These are phyloP conservation scores for Pachymerium ferrugineum DNA, from an alignment of 2,888 invertebrate species.

Conservation along the genomic window DNA sequence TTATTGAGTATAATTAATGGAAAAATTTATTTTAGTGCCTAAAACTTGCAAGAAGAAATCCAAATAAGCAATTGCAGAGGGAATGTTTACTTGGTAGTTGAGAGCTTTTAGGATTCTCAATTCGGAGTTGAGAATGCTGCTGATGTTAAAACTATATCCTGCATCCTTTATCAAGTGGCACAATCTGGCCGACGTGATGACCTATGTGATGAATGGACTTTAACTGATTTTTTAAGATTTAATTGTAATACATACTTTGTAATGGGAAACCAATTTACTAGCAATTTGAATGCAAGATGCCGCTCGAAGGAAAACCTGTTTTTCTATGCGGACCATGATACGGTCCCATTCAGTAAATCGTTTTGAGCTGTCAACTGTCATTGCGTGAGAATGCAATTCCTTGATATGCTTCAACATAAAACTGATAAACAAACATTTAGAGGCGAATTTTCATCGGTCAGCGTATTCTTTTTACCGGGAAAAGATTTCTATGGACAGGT, in stretches of 20 bases:
- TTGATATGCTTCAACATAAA: slow-evolving; percentile 14
- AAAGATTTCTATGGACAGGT: neutral
- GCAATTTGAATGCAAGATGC: neutral
- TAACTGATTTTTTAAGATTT: neutral
- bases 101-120: slow-evolving; percentile 2
- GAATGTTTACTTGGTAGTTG: slow-evolving; percentile 1
- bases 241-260: neutral
- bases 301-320: neutral
- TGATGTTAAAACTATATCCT: neutral
- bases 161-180: neutral
- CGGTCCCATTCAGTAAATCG: neutral
- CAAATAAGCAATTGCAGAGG: neutral
- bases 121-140: neutral
- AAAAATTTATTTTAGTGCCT: neutral
- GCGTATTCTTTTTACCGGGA: neutral
- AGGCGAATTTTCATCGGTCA: neutral
- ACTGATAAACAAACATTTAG: neutral
- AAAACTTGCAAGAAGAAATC: slow-evolving; percentile 8
- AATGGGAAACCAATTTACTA: slow-evolving; percentile 1
- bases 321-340: neutral
- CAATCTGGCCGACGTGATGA: neutral
- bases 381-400: neutral
- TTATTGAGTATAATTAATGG: neutral
- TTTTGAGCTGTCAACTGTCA: neutral
- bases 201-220: neutral